Percentiles rank a stretch among this genome's conserved stretches.
These are phyloP conservation scores for Dicrurus megarhynchus DNA, from an alignment of 2,113 vertebrate genomes.

Conservation along the genomic window DNA sequence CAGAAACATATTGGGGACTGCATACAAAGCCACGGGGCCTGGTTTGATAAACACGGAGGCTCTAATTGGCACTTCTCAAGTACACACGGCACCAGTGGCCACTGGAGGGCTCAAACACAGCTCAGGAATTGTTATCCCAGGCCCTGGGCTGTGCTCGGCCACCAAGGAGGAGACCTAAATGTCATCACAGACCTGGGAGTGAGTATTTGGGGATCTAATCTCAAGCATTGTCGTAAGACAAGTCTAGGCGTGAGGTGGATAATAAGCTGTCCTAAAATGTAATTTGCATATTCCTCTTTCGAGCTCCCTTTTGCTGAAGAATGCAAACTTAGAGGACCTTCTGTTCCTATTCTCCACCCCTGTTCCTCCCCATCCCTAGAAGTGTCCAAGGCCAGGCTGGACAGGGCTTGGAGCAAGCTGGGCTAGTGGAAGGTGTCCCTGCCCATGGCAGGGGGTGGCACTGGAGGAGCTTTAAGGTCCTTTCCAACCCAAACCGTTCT, in stretches of 20 bases:
- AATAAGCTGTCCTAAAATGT: background rate
- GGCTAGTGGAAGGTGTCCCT: accelerated
- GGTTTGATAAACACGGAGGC: background rate
- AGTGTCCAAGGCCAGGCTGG: accelerated
- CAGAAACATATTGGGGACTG: background rate
- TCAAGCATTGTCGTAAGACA: accelerated
- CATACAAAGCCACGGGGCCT: background rate
- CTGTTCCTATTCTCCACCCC: background rate
- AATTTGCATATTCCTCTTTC: background rate
- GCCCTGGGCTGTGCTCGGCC: background rate
- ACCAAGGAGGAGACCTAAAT: background rate
- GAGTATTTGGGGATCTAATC: background rate
- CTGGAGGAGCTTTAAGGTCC: accelerated
- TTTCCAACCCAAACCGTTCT: accelerated
- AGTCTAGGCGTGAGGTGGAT: background rate
- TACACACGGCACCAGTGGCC: background rate
- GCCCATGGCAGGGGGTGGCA: background rate
- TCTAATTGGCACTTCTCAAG: background rate
- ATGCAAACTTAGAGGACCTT: background rate
- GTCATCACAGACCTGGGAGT: background rate
- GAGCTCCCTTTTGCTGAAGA: background rate
- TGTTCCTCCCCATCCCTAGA: background rate
- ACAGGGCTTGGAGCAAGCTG: accelerated
- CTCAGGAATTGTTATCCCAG: background rate
- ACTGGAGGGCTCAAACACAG: background rate